phyloP scores from a whole-genome alignment of 2,113 vertebrate species.

The Cinclus mexicanus region DNA sequence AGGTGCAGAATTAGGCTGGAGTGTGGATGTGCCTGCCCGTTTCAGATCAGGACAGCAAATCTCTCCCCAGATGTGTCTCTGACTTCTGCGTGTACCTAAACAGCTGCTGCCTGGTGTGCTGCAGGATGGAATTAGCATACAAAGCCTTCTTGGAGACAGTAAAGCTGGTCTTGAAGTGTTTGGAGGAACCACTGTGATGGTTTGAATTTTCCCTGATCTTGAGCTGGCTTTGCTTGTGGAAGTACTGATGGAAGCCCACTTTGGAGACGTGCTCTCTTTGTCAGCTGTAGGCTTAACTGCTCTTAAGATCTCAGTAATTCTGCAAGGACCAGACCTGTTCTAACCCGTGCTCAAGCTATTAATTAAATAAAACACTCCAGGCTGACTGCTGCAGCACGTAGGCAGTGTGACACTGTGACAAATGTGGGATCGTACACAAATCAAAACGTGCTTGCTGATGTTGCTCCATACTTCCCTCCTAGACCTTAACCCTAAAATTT shows the following conservation, averaged over 20 bases:
- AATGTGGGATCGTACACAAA: rapidly evolving
- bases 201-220: not conserved
- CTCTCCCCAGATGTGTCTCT: not conserved
- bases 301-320: not conserved
- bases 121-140: not conserved
- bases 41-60: not conserved
- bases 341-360: not conserved
- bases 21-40: not conserved
- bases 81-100: not conserved
- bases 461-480: not conserved
- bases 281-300: not conserved
- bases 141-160: not conserved
- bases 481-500: not conserved
- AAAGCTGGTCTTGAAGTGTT: not conserved
- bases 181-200: not conserved
- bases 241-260: not conserved
- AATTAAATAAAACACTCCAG: not conserved
- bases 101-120: not conserved
- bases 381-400: not conserved
- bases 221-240: not conserved
- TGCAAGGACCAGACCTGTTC: not conserved
- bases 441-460: rapidly evolving
- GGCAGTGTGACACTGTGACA: not conserved
- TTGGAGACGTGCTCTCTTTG: not conserved
- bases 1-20: not conserved